Evolutionary conservation across 2,888 invertebrate species (phyloP), one percentile per base, ranked within the genome.

Genomic region (Rhodophaea formosa): DNA sequence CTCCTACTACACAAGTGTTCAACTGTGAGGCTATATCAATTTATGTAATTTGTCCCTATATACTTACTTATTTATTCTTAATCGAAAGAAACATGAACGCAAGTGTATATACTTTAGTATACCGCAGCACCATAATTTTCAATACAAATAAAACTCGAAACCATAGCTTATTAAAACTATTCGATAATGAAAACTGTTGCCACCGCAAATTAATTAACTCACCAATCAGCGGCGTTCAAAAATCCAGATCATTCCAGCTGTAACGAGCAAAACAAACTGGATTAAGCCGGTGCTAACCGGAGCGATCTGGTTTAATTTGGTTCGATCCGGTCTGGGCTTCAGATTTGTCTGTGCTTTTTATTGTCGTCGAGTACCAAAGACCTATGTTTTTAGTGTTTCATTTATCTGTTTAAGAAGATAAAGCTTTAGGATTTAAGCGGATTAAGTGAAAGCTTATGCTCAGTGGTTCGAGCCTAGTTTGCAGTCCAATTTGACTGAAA

Each of bases 161-260:
- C 35, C 35, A 51, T 35, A 16, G 35, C 35, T 51, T 51, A 51
- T 51, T 51, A 51, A 16, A 51, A 35, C 35, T 35, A 51, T 16
- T 15, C 35, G 12, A 39, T 16, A 51, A 35, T 12, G 51, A 35
- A 51, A 39, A 14, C 12, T 39, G 12, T 1, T n/a, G 51, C 16
- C 43, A 56, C 51, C 59, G 51, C 49, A 56, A 56, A 56, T 56
- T 56, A 56, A 56, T 52, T 59, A 58, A 59, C 17, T 49, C 57
- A 59, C 62, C 62, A 62, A 64, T 62, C 64, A 62, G 51, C 54
- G 29, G 55, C 43, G 56, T 47, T 53, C 54, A 64, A 64, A 62
- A 64, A 62, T 59, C 58, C 42, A 43, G 47, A 53, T 14, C 53
- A 51, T 42, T 55, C 52, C 59, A 15, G 51, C 60, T 61, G 59